Percentiles rank a stretch among this genome's conserved stretches.
phyloP scores from a whole-genome alignment of 2,888 invertebrate species.

The Agrilus mali region DNA sequence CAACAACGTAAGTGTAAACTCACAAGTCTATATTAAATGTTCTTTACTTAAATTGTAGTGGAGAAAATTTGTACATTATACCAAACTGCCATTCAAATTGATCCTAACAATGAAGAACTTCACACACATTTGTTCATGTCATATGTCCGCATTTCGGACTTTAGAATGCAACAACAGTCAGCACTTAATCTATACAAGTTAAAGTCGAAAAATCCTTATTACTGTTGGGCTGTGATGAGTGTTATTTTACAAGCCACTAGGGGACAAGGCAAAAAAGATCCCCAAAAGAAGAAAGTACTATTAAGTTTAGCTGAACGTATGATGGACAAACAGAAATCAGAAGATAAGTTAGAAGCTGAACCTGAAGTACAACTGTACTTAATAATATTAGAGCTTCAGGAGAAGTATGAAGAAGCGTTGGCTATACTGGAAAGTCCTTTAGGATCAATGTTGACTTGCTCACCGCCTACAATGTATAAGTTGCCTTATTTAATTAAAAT shows the following conservation, averaged over 20 bases:
- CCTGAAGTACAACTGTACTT: slow-evolving; percentile 87
- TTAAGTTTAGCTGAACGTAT: slow-evolving; percentile 85
- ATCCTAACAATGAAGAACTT: slow-evolving; percentile 83
- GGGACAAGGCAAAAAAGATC: slow-evolving; percentile 37
- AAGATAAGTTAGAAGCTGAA: slow-evolving; percentile 83
- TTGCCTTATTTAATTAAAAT: slow-evolving; percentile 63
- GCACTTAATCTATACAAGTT: slow-evolving; percentile 86
- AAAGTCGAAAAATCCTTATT: slow-evolving; percentile 89
- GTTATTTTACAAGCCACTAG: slow-evolving; percentile 68
- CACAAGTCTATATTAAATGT: too few species aligned
- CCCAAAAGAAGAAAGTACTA: slow-evolving; percentile 52
- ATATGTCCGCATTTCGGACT: slow-evolving; percentile 81
- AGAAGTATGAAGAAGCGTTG: slow-evolving; percentile 71
- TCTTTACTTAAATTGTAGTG: slow-evolving; percentile 42
- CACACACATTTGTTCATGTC: slow-evolving; percentile 93
- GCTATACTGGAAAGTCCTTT: slow-evolving; percentile 69
- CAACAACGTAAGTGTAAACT: slow-evolving; percentile 61
- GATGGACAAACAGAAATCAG: slow-evolving; percentile 79
- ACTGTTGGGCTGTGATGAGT: slow-evolving; percentile 98
- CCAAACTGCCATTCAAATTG: slow-evolving; percentile 74
- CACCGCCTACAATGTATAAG: slow-evolving; percentile 53
- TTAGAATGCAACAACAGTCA: slow-evolving; percentile 77
- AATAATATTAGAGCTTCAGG: slow-evolving; percentile 70
- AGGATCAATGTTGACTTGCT: slow-evolving; percentile 53
- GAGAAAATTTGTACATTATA: slow-evolving; percentile 81